phyloP scores from a whole-genome alignment of 2,113 vertebrate species.

The Accipiter cooperii region DNA sequence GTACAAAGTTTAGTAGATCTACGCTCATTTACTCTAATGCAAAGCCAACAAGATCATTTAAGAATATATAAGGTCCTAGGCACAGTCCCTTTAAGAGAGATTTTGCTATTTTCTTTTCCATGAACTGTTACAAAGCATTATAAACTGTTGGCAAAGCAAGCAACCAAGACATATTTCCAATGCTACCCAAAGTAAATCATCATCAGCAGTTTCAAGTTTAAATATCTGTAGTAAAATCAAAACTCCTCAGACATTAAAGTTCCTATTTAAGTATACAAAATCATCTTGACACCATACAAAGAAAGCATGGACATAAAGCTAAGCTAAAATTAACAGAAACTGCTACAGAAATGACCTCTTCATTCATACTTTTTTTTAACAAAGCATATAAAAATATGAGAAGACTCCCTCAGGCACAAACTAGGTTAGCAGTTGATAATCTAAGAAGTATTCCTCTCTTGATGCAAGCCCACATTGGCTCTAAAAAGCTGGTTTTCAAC shows the following conservation, averaged over 20 bases:
- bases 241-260: not conserved
- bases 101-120: not conserved
- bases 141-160: not conserved
- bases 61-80: not conserved
- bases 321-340: not conserved
- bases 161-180: not conserved
- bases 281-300: not conserved
- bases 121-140: not conserved
- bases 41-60: not conserved
- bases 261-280: not conserved
- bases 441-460: not conserved
- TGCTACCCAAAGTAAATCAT: not conserved
- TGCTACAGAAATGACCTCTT: not conserved
- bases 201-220: not conserved
- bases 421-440: slow-evolving; percentile 6
- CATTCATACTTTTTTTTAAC: not conserved
- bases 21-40: not conserved
- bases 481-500: not conserved
- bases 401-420: not conserved
- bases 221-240: not conserved
- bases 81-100: not conserved
- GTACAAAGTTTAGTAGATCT: not conserved
- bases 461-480: not conserved
- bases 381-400: not conserved
- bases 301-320: not conserved